These are phyloP conservation scores for Galemys pyrenaicus DNA, from an alignment of 2,113 vertebrate species.

Conservation along the genomic window DNA sequence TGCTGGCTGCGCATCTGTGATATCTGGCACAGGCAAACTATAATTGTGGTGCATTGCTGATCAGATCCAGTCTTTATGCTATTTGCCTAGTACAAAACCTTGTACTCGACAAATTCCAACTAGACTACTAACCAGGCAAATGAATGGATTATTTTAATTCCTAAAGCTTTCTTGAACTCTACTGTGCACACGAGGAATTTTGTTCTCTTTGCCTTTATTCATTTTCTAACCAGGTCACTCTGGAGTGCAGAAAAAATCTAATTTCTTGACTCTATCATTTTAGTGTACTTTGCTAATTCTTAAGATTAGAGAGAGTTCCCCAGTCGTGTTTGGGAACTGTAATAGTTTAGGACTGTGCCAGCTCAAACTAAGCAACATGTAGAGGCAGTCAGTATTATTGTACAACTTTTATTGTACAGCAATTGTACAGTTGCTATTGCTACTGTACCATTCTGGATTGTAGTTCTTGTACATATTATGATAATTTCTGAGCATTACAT, in stretches of 20 bases:
- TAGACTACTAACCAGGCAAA: background rate
- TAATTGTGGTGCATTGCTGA: background rate
- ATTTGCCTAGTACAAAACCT: background rate
- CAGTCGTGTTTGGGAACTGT: background rate
- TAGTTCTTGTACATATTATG: background rate
- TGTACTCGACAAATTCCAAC: background rate
- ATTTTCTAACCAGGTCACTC: background rate
- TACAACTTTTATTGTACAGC: background rate
- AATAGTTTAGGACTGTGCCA: background rate
- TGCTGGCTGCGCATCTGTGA: background rate
- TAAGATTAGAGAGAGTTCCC: background rate
- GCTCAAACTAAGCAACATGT: background rate
- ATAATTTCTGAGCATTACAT: background rate
- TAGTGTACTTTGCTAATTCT: background rate
- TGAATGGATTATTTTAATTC: conserved; percentile 2
- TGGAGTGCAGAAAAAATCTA: background rate
- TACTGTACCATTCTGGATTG: background rate
- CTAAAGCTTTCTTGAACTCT: background rate
- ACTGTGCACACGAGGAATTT: background rate
- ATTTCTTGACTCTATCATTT: background rate
- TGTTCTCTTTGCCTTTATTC: background rate
- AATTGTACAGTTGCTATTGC: too few species aligned
- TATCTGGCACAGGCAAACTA: background rate
- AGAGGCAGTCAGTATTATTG: background rate
- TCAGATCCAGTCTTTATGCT: background rate